These are phyloP conservation scores for Coccyzus lansbergi DNA, from an alignment of 2,797 vertebrate species.

Conservation along the genomic window DNA sequence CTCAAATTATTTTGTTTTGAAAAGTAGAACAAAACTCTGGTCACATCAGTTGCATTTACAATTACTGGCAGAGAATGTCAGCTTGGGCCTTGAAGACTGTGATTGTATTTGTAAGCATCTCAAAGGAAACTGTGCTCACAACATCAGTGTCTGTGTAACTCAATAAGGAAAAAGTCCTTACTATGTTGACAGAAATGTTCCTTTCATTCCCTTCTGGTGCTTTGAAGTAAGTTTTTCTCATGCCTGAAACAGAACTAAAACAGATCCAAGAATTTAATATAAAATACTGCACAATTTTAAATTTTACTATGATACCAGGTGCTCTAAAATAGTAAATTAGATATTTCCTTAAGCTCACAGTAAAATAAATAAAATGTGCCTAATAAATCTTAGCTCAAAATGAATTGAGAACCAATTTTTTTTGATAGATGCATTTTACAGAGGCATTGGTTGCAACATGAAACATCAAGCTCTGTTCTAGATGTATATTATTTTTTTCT, in stretches of 20 bases:
- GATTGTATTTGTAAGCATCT: background rate
- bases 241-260: conserved; percentile 32
- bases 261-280: background rate
- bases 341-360: background rate
- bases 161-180: conserved; percentile 25
- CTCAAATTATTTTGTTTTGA: background rate
- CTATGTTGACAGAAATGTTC: background rate
- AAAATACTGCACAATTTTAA: background rate
- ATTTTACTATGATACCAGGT: background rate
- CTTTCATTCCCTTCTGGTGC: background rate
- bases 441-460: background rate
- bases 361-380: background rate
- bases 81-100: background rate
- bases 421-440: background rate
- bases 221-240: background rate
- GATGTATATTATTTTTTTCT: background rate
- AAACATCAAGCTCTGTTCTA: background rate
- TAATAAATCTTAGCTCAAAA: background rate
- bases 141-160: background rate
- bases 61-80: background rate
- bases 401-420: background rate
- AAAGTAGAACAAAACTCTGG: background rate
- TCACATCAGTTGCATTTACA: background rate
- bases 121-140: background rate
- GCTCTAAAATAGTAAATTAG: background rate